Evolutionary conservation across 2,113 vertebrate genomes (phyloP), one percentile per base, ranked within the genome.

Genomic region (Todiramphus saurophagus): DNA sequence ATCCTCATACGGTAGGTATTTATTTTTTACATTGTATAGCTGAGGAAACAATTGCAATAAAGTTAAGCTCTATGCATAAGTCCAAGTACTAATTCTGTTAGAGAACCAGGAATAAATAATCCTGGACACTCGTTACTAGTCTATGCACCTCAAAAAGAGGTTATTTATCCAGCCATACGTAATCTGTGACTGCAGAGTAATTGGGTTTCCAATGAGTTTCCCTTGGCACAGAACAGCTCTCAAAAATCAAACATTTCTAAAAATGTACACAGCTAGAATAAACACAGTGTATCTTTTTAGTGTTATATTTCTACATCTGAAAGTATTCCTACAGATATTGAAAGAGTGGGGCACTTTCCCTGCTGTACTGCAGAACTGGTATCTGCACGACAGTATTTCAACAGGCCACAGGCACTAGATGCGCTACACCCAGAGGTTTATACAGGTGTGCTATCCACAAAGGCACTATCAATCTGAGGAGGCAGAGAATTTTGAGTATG

Each of bases 31-130:
- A 43, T 58, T 73, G 85, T 43, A 63, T 27, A 63, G 46, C 37
- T 59, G 68, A 55, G 90, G 82, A 96, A 96, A 94, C 68, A 93
- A 67, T 46, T 90, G 76, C 58, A 96, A 53, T 69, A 90, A 94
- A 84, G 37, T 25, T 48, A 46, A 91, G 21, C 33, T 91, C 51
- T 25, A 13, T 24, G 44, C 46, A 59, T 27, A 39, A 70, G 27
- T 67, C 84, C 67, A 59, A 35, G 46, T 69, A 59, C 10, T 11
- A 51, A 21, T 44, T 90, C 21, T 64, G 35, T 46, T 13, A 23
- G 53, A 76, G 17, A 62, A 64, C 8, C 27, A 50, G 59, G 24
- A 86, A 90, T 59, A 94, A 80, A 92, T 44, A 58, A 86, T 28
- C 11, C 46, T 81, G 62, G 18, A 75, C 13, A 5, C 5, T 24